These are phyloP conservation scores for Meloidogyne exigua DNA, from an alignment of 1,140 invertebrate genomes.

Conservation along the genomic window DNA sequence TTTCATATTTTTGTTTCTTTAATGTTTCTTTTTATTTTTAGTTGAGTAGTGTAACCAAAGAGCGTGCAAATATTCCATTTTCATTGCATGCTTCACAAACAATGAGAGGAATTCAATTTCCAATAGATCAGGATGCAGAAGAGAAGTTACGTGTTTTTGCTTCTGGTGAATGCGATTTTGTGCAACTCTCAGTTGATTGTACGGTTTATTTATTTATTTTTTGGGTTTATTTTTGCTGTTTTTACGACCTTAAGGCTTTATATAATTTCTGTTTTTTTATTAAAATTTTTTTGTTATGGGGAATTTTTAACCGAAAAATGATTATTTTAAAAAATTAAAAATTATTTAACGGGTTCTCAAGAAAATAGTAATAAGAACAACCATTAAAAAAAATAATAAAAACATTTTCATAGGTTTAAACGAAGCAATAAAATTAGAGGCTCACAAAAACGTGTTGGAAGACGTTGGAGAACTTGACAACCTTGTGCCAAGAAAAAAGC, in stretches of 20 bases:
- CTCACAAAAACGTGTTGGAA: slow-evolving; percentile 34
- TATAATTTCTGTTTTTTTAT: too few relatives aligned
- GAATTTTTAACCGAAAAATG: too few relatives aligned
- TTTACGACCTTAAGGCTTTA: too few relatives aligned
- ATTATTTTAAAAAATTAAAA: too few relatives aligned
- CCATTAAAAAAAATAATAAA: background rate
- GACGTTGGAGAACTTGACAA: slow-evolving; percentile 42
- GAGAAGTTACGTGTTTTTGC: slow-evolving; percentile 72
- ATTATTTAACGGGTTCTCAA: too few relatives aligned
- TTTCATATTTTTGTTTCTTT: background rate
- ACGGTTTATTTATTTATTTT: slow-evolving; percentile 19
- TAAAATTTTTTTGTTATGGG: too few relatives aligned
- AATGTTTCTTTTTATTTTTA: background rate
- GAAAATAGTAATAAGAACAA: too few relatives aligned
- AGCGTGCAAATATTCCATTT: slow-evolving; percentile 38
- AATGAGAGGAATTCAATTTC: slow-evolving; percentile 84
- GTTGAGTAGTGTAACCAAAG: slow-evolving; percentile 48
- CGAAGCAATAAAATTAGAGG: slow-evolving; percentile 62
- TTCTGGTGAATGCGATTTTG: slow-evolving; percentile 68
- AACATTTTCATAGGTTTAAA: slow-evolving; percentile 48
- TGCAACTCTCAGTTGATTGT: slow-evolving; percentile 67
- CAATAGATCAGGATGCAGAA: slow-evolving; percentile 79
- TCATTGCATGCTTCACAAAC: slow-evolving; percentile 49
- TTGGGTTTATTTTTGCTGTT: slow-evolving; percentile 9
- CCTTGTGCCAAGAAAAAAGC: slow-evolving; percentile 57